Evolutionary conservation across 2,797 vertebrate genomes (phyloP).

Genomic region (Trachops cirrhosus): DNA sequence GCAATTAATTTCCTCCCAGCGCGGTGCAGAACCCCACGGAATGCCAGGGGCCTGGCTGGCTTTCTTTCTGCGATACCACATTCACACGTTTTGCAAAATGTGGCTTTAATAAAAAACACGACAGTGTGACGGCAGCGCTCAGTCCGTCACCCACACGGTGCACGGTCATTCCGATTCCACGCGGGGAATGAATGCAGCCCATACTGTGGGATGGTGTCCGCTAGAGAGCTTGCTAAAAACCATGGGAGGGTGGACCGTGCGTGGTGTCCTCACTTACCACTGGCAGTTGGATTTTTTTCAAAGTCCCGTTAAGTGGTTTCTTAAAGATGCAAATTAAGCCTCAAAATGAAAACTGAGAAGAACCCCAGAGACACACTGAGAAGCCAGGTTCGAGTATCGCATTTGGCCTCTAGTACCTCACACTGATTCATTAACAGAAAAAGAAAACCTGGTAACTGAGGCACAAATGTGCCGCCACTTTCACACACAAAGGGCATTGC

Average conservation of each 20-base stretch:
- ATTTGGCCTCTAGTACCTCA: background rate
- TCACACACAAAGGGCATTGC: background rate
- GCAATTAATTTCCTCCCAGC: conserved; percentile 69
- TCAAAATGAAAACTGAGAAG: background rate
- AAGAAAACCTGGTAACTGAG: background rate
- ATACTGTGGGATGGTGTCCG: conserved; percentile 12
- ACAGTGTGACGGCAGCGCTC: conserved; percentile 65
- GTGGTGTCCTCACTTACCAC: background rate
- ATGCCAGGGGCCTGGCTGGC: background rate
- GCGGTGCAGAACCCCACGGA: conserved; percentile 65
- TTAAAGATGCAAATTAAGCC: conserved; percentile 15
- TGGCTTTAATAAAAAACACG: conserved; percentile 77
- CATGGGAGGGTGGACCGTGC: background rate
- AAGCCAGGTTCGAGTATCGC: background rate
- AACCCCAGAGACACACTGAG: background rate
- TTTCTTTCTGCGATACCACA: conserved; percentile 53
- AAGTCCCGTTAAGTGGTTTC: background rate
- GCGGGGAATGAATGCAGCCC: conserved; percentile 52
- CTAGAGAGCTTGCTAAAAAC: background rate
- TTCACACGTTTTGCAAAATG: conserved; percentile 79
- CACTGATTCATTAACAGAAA: background rate
- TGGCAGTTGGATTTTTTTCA: background rate
- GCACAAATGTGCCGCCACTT: background rate
- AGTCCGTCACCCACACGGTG: conserved; percentile 48
- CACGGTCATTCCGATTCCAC: conserved; percentile 22